Evolutionary conservation across 1,140 invertebrate genomes (phyloP).

Genomic region (Drosophila sechellia): DNA sequence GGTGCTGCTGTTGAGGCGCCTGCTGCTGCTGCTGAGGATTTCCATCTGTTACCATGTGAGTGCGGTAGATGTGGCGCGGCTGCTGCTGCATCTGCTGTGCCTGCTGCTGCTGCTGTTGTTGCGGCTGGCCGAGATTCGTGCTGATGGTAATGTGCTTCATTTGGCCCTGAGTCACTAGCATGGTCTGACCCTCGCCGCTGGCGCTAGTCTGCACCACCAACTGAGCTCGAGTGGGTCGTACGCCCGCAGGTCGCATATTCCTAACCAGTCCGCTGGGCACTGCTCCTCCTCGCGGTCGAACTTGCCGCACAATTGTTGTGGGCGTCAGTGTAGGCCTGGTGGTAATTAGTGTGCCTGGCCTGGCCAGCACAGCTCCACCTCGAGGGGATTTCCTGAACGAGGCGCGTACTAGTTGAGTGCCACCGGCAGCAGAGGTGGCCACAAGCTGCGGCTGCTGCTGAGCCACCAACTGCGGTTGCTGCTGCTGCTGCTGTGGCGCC

Average conservation of each 20-base stretch:
- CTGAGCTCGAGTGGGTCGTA: slow-evolving; percentile 53
- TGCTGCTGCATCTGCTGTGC: slow-evolving; percentile 38
- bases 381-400: slow-evolving; percentile 55
- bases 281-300: slow-evolving; percentile 58
- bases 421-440: slow-evolving; percentile 24
- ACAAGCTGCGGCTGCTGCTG: slow-evolving; percentile 55
- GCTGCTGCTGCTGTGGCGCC: slow-evolving; percentile 32
- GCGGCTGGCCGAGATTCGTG: slow-evolving; percentile 58
- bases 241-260: slow-evolving; percentile 46
- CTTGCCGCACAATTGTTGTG: slow-evolving; percentile 55
- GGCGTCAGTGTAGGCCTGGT: slow-evolving; percentile 48
- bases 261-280: slow-evolving; percentile 40
- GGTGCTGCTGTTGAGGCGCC: slow-evolving; percentile 47
- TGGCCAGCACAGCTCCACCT: slow-evolving; percentile 51
- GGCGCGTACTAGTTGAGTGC: slow-evolving; percentile 54
- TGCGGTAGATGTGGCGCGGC: slow-evolving; percentile 55
- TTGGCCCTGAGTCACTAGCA: slow-evolving; percentile 61
- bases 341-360: slow-evolving; percentile 43
- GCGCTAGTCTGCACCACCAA: slow-evolving; percentile 51
- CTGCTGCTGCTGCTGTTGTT: slow-evolving; percentile 17
- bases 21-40: slow-evolving; percentile 44
- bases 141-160: slow-evolving; percentile 68
- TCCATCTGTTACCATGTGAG: slow-evolving; percentile 47
- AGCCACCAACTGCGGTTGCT: slow-evolving; percentile 34
- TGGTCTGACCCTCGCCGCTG: slow-evolving; percentile 50